Evolutionary conservation across 2,797 vertebrate species (phyloP).

Genomic region (Chaunax sp.): DNA sequence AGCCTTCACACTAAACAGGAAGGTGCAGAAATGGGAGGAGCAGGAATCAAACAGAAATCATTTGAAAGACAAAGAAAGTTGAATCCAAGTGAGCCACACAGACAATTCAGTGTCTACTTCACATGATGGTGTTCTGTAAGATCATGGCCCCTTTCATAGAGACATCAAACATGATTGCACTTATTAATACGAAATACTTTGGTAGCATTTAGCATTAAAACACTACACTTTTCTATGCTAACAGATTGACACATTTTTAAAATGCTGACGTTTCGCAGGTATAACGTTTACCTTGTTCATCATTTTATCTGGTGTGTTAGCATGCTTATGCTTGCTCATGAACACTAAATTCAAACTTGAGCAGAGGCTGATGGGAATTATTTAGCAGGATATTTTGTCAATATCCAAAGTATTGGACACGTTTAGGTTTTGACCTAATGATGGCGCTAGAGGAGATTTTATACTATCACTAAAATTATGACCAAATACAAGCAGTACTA

Average conservation of each 20-base stretch:
- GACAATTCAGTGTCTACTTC: background rate
- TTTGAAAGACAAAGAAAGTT: background rate
- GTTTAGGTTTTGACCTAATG: no score
- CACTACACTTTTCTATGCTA: no score
- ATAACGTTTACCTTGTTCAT: background rate
- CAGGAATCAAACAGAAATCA: no score
- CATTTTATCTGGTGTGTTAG: background rate
- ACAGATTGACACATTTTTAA: background rate
- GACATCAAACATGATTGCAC: no score
- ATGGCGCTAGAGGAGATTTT: no score
- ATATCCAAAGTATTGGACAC: background rate
- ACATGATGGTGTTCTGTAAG: background rate
- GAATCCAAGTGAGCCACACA: background rate
- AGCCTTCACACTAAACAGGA: slow-evolving; percentile 13
- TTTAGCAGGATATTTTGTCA: no score
- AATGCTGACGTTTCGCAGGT: background rate
- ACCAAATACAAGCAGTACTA: no score
- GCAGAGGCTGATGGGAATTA: background rate
- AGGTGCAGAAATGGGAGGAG: slow-evolving; percentile 8
- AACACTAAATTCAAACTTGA: background rate
- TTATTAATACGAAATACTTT: no score
- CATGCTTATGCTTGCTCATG: background rate
- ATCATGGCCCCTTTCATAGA: background rate
- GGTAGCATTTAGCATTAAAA: no score
- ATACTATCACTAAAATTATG: background rate